phyloP scores from a whole-genome alignment of 2,113 vertebrate genomes.

The Passerina amoena region DNA sequence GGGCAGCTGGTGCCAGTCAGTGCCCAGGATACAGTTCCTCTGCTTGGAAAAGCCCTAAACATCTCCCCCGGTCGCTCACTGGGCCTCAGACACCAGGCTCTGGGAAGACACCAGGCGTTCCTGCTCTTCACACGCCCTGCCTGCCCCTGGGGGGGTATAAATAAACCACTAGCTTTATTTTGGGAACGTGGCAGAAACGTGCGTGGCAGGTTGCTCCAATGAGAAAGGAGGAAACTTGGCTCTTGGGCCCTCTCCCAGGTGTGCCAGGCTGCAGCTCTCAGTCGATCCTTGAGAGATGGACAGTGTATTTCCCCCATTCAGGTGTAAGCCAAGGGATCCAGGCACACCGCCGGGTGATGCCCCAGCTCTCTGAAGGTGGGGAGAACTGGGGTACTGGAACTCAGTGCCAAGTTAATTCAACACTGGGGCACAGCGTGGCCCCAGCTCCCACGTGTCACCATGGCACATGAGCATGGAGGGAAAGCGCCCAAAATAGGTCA shows the following conservation, averaged over 20 bases:
- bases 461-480: rapidly evolving
- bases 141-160: background rate
- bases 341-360: rapidly evolving
- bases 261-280: background rate
- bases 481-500: background rate
- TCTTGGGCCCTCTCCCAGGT: rapidly evolving
- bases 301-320: background rate
- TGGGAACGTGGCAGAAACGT: constrained; percentile 12
- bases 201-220: background rate
- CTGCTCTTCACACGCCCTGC: background rate
- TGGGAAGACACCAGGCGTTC: background rate
- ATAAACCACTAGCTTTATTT: constrained; percentile 29
- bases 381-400: background rate
- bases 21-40: background rate
- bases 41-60: background rate
- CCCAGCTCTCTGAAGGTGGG: rapidly evolving
- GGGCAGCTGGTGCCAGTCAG: background rate
- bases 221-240: background rate
- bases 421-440: rapidly evolving
- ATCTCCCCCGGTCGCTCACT: rapidly evolving
- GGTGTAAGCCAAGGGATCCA: background rate
- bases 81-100: rapidly evolving
- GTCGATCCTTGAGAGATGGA: rapidly evolving
- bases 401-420: rapidly evolving
- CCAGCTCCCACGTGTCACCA: rapidly evolving